These are phyloP conservation scores for Diarsia mendica DNA, from an alignment of 2,888 invertebrate genomes.

Conservation along the genomic window DNA sequence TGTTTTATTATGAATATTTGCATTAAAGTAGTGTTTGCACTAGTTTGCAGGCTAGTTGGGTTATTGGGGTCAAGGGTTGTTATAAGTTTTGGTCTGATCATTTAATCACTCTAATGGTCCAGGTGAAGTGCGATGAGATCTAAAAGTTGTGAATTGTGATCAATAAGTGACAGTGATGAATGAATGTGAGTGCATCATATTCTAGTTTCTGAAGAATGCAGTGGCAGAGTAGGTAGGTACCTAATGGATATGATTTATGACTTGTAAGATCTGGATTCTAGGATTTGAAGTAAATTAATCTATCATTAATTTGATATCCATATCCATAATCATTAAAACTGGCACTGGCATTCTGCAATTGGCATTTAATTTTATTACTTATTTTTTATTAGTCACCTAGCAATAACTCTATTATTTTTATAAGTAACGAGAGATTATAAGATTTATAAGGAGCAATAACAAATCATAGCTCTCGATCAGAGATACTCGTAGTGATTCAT, in stretches of 20 bases:
- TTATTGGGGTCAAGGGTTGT: slow-evolving; percentile 31
- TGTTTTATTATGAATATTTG: slow-evolving; percentile 24
- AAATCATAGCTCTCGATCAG: neutral
- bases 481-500: slow-evolving; percentile 24
- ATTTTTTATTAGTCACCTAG: neutral
- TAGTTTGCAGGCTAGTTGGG: slow-evolving; percentile 5
- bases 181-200: slow-evolving; percentile 7
- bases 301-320: neutral
- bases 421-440: slow-evolving; percentile 1
- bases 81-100: slow-evolving; percentile 1
- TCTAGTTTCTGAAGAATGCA: neutral
- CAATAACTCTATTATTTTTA: neutral
- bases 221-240: neutral
- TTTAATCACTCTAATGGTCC: slow-evolving; percentile 19
- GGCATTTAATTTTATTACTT: slow-evolving; percentile 1
- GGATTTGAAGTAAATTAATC: neutral
- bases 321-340: neutral
- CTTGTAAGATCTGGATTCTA: neutral
- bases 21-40: slow-evolving; percentile 23
- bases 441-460: slow-evolving; percentile 1
- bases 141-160: neutral
- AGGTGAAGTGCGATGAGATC: neutral
- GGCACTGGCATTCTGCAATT: no score
- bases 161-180: neutral
- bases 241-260: neutral